phyloP scores from a whole-genome alignment of 2,113 vertebrate species.

The Eublepharis macularius region DNA sequence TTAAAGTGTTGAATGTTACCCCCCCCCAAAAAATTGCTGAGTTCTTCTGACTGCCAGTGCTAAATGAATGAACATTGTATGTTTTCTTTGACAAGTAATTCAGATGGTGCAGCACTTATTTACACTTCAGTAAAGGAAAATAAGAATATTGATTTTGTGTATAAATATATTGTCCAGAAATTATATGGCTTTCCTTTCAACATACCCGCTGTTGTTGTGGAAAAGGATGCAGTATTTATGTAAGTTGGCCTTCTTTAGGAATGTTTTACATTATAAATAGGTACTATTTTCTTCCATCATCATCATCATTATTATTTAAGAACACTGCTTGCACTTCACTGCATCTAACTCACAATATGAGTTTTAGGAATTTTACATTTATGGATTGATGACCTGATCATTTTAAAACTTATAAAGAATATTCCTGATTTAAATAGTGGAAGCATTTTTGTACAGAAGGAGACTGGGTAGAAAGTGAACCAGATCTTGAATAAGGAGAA shows the following conservation, averaged over 20 bases:
- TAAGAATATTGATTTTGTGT: constrained; percentile 97
- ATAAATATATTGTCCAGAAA: constrained; percentile 98
- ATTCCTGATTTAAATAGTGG: neutral
- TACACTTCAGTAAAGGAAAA: constrained; percentile 99
- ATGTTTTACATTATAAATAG: neutral
- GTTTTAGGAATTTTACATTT: neutral
- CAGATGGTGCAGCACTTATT: constrained; percentile 96
- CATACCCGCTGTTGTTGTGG: constrained; percentile 91
- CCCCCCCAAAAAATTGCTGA: neutral
- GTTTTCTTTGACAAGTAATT: constrained; percentile 80
- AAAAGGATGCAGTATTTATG: constrained; percentile 98
- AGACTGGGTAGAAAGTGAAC: neutral
- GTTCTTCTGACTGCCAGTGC: neutral
- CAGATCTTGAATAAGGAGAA: constrained; percentile 12
- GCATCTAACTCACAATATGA: neutral
- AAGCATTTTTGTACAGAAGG: neutral
- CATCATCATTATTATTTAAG: neutral
- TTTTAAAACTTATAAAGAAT: neutral
- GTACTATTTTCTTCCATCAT: no score
- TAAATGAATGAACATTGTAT: neutral
- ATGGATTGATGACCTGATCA: neutral
- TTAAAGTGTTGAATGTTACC: neutral
- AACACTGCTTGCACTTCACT: neutral
- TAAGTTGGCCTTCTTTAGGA: constrained; percentile 70
- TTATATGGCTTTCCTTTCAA: constrained; percentile 96